Conservation (phyloP, 2,888 invertebrate genomes). For the Nesidiocoris tenuis region DNA sequence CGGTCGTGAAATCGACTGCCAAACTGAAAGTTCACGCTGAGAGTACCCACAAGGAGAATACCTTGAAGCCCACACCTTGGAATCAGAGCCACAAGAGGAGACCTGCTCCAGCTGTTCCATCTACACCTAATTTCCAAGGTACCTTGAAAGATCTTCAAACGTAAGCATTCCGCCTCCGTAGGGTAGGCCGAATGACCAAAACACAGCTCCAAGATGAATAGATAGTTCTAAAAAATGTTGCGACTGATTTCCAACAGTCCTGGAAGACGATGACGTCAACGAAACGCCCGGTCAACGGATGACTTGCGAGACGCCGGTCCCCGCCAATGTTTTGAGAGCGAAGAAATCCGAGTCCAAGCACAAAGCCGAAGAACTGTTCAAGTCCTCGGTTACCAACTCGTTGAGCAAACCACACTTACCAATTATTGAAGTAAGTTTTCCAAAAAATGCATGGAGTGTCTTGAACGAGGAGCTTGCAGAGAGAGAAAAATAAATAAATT, state of each 20-base stretch:
- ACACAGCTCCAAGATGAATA: too few relatives aligned
- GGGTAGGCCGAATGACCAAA: too few relatives aligned
- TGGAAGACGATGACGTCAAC: slow-evolving; percentile 9
- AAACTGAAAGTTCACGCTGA: slow-evolving; percentile 55
- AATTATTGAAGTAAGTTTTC: slow-evolving; percentile 30
- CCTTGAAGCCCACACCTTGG: slow-evolving; percentile 71
- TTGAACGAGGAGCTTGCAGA: too few relatives aligned
- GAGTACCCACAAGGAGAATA: slow-evolving; percentile 67
- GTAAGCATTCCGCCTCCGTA: slow-evolving; percentile 7
- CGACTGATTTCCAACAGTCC: too few relatives aligned
- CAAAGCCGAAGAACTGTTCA: slow-evolving; percentile 62
- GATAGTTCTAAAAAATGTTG: too few relatives aligned
- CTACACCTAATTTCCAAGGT: slow-evolving; percentile 58
- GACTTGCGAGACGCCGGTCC: slow-evolving; percentile 47
- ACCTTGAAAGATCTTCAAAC: too few relatives aligned
- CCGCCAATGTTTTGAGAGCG: slow-evolving; percentile 51
- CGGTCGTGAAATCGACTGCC: slow-evolving; percentile 15
- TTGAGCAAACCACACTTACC: slow-evolving; percentile 22
- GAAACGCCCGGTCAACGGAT: slow-evolving; percentile 52
- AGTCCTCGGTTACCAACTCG: slow-evolving; percentile 55
- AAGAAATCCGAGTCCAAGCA: slow-evolving; percentile 57
- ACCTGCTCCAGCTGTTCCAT: slow-evolving; percentile 50
- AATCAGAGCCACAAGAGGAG: slow-evolving; percentile 52
- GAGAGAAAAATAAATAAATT: too few relatives aligned
- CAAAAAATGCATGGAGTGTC: too few relatives aligned